These are phyloP conservation scores for Malthinus flaveolus DNA, from an alignment of 2,888 invertebrate genomes.

Conservation along the genomic window DNA sequence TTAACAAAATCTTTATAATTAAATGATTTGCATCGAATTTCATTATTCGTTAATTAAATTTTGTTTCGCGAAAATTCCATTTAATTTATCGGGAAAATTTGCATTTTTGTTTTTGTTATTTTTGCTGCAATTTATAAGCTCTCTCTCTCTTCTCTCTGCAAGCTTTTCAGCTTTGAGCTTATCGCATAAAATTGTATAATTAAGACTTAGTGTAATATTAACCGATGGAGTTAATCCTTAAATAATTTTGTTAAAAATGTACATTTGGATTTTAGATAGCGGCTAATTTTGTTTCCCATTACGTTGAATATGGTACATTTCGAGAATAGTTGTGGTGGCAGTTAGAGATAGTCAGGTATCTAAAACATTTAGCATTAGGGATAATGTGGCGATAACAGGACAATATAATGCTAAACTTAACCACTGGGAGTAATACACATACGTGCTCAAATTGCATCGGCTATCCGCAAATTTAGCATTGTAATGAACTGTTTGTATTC, in stretches of 20 bases:
- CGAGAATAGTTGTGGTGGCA: conserved; percentile 21
- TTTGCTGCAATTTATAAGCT: no score
- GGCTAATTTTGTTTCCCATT: conserved; percentile 14
- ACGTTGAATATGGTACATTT: conserved; percentile 13
- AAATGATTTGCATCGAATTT: no score
- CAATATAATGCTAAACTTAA: conserved; percentile 25
- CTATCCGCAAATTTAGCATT: conserved; percentile 35
- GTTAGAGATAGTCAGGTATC: conserved; percentile 31
- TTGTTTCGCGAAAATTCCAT: no score
- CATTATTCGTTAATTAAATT: no score
- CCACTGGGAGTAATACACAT: conserved; percentile 32
- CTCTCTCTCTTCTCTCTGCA: no score
- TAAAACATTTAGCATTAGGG: conserved; percentile 30
- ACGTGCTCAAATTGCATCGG: conserved; percentile 39
- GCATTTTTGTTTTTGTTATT: no score
- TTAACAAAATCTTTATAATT: no score
- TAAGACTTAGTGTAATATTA: neutral
- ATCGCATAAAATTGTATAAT: neutral
- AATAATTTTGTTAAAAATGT: neutral
- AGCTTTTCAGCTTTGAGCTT: no score
- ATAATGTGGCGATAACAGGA: conserved; percentile 30
- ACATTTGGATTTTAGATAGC: conserved; percentile 1
- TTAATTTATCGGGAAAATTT: no score
- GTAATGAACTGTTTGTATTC: conserved; percentile 39
- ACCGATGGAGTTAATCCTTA: neutral